These are phyloP conservation scores for Ceratosolen solmsi DNA, from an alignment of 1,140 invertebrate genomes.

Conservation along the genomic window DNA sequence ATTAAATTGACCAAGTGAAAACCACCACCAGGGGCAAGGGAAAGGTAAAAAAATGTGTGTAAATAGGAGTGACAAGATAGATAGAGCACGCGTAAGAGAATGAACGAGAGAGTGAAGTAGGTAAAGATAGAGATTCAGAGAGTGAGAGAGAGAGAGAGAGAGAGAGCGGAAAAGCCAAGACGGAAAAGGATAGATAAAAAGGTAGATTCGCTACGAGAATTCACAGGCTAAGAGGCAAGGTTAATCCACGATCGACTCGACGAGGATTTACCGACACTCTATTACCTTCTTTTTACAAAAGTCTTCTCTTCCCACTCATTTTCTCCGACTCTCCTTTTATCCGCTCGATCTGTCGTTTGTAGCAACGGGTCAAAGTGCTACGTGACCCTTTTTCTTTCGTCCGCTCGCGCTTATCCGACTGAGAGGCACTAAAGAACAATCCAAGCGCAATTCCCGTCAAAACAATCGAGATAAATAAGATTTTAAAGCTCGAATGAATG, in stretches of 20 bases:
- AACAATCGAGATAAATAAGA: conserved; percentile 49
- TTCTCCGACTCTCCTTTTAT: conserved; percentile 27
- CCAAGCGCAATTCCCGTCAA: conserved; percentile 38
- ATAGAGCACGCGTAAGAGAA: conserved; percentile 8
- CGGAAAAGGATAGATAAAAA: conserved; percentile 28
- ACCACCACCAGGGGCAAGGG: not conserved
- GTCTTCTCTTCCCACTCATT: conserved; percentile 26
- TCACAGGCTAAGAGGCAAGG: conserved; percentile 46
- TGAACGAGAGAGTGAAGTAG: not conserved
- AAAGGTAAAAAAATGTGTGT: conserved; percentile 27
- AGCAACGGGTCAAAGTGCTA: conserved; percentile 44
- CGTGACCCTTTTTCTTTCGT: conserved; percentile 46
- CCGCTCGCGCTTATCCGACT: not conserved
- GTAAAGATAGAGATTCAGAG: conserved; percentile 35
- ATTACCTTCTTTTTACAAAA: conserved; percentile 49
- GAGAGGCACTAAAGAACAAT: conserved; percentile 16
- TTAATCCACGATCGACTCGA: conserved; percentile 50
- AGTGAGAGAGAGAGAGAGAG: conserved; percentile 42
- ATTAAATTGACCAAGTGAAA: conserved; percentile 22
- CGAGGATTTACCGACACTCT: conserved; percentile 52
- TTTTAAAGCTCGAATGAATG: conserved; percentile 10
- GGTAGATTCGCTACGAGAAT: conserved; percentile 22
- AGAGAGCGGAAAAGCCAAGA: conserved; percentile 46
- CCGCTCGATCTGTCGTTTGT: conserved; percentile 43
- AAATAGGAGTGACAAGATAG: not conserved